These are phyloP conservation scores for Euglossa dilemma DNA, from an alignment of 1,140 invertebrate genomes.

Conservation along the genomic window DNA sequence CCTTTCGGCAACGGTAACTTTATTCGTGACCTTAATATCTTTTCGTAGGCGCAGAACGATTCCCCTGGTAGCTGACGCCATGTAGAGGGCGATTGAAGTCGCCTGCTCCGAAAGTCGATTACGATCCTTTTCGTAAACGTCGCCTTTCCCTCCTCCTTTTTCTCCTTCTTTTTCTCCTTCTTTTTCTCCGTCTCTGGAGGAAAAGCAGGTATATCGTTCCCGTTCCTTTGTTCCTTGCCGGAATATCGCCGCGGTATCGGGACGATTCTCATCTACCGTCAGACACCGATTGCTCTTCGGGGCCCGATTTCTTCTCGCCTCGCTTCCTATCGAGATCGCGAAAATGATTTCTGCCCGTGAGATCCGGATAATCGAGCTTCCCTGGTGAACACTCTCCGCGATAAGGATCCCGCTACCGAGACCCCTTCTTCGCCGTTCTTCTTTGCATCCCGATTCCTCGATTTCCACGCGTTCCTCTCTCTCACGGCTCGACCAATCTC, in stretches of 20 bases:
- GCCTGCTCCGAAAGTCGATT: background rate
- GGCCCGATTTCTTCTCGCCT: background rate
- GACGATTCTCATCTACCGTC: background rate
- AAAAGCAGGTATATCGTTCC: background rate
- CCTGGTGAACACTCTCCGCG: background rate
- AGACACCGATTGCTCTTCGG: background rate
- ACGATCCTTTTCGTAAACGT: background rate
- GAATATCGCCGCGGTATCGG: background rate
- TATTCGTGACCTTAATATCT: background rate
- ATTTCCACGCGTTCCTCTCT: no score
- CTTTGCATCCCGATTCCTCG: background rate
- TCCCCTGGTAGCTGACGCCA: background rate
- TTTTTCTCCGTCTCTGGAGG: background rate
- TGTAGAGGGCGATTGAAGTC: background rate
- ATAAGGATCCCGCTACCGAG: background rate
- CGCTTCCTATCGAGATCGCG: background rate
- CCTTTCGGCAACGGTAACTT: background rate
- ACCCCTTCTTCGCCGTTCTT: background rate
- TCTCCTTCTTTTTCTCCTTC: no score
- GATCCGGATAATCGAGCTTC: background rate
- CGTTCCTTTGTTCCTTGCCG: background rate
- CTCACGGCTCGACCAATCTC: background rate
- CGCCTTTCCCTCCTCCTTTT: no score
- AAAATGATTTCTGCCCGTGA: background rate
- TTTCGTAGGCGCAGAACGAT: background rate